Conservation (phyloP, 1,140 invertebrate species). For the Augochlora pura region DNA sequence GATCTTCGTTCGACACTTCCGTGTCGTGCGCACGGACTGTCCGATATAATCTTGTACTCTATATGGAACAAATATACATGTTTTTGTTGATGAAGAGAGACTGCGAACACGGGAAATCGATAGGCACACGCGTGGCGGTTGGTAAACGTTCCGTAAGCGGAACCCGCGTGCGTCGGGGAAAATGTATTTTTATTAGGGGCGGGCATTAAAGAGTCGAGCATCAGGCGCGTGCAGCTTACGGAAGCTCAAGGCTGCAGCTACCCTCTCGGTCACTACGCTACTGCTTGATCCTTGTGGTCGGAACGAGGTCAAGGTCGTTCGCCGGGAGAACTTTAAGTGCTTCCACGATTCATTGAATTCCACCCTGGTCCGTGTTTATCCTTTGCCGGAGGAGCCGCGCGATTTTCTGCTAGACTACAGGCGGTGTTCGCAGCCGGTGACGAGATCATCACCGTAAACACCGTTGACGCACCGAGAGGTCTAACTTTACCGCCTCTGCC, state of each 20-base stretch:
- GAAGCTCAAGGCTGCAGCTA: constrained; percentile 49
- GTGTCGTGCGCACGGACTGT: neutral
- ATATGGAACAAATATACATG: constrained; percentile 1
- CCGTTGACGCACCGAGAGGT: neutral
- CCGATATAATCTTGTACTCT: neutral
- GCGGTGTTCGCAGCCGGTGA: neutral
- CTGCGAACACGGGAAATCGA: constrained; percentile 26
- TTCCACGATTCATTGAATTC: constrained; percentile 57
- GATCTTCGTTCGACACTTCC: neutral
- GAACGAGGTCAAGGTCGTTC: constrained; percentile 63
- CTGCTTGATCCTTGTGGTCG: constrained; percentile 36
- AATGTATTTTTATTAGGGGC: constrained; percentile 45
- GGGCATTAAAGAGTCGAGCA: constrained; percentile 36
- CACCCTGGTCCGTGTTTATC: neutral
- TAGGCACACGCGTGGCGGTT: constrained; percentile 28
- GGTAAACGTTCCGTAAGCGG: constrained; percentile 15
- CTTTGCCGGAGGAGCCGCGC: neutral
- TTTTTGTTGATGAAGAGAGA: constrained; percentile 1
- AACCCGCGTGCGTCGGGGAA: constrained; percentile 5
- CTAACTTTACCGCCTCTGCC: neutral
- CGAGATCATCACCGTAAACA: neutral
- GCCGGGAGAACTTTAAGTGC: constrained; percentile 61
- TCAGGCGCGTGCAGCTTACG: constrained; percentile 36
- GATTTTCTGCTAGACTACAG: constrained; percentile 26
- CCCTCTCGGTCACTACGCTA: constrained; percentile 40